A percentile compares a stretch with the other conserved stretches of the same genome.
Evolutionary conservation across 1,140 invertebrate species (phyloP).

Genomic region (Drosophila saltans): DNA sequence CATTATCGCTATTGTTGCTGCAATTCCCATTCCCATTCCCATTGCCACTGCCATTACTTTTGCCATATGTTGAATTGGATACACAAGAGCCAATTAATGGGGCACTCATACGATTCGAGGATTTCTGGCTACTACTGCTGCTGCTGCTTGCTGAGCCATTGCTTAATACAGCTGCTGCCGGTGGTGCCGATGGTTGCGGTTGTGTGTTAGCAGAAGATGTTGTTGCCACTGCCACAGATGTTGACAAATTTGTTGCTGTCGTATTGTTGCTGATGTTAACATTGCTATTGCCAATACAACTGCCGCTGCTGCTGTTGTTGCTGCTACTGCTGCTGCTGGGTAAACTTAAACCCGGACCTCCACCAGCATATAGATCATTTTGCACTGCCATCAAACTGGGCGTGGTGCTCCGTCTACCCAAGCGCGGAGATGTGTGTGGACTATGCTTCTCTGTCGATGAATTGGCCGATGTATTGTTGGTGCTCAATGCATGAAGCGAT

Average conservation of each 20-base stretch:
- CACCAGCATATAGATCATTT: constrained; percentile 79
- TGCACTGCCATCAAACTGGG: constrained; percentile 81
- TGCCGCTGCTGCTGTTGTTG: constrained; percentile 19
- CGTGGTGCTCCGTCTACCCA: constrained; percentile 77
- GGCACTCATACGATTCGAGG: constrained; percentile 79
- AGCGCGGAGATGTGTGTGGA: constrained; percentile 79
- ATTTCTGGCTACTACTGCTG: constrained; percentile 59
- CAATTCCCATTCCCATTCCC: constrained; percentile 41
- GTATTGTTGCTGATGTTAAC: constrained; percentile 18
- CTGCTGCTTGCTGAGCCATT: background rate
- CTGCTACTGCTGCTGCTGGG: constrained; percentile 51
- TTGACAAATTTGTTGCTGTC: constrained; percentile 8
- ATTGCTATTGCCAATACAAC: constrained; percentile 22
- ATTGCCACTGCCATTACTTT: constrained; percentile 47
- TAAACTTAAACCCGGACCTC: constrained; percentile 51
- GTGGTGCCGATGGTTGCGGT: constrained; percentile 59
- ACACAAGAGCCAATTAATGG: constrained; percentile 71
- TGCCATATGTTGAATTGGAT: constrained; percentile 65
- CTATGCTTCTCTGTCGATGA: constrained; percentile 76
- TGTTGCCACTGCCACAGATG: constrained; percentile 24
- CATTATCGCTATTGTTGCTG: constrained; percentile 54
- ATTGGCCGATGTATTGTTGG: constrained; percentile 57
- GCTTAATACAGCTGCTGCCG: constrained; percentile 40
- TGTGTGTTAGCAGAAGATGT: constrained; percentile 42
- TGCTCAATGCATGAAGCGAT: constrained; percentile 85